Evolutionary conservation across 2,888 invertebrate species (phyloP), one percentile per base, ranked within the genome.

Genomic region (Drosophila parthenogenetica): DNA sequence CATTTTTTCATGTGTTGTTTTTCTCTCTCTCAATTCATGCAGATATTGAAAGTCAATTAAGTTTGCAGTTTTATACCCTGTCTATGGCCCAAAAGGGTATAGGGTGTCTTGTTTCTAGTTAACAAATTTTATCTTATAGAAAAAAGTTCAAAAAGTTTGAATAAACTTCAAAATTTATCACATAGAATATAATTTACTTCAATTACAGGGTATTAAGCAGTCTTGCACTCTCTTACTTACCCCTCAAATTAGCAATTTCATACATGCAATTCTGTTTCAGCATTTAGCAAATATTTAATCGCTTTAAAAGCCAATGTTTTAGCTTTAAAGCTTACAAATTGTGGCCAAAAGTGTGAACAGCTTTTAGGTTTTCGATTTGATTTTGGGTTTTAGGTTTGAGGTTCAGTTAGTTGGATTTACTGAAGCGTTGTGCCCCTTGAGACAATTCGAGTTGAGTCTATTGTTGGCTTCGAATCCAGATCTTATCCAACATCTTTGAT

Each of bases 401-500:
- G n/a, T 4, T 3, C 0, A 8, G 37, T 11, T 32, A 16, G 29
- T 16, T 32, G 14, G 17, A 17, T 17, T 65, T 19, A 29, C 25
- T 46, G 50, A 29, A 54, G 55, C 54, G 39, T 46, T 55, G 25
- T 53, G 10, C 39, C 32, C 39, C 19, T 11, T 32, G 14, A 22
- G 43, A 39, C 37, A 48, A 29, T 39, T 55, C 42, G 53, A 50
- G 29, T 29, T 43, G 35, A 13, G 35, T 61, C 46, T 58, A 73
- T 78, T 59, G 69, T 60, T 63, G 58, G 8, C 50, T 32, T 11
- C 35, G 29, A 8, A 65, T 72, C 13, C 35, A 42, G 8, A 65
- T 72, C 69, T 81, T 54, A 81, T 66, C 69, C 32, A 42, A 8
- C 35, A 82, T 85, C 84, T 81, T 70, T 72, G 74, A 83, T 80